Percentiles rank a stretch among this genome's conserved stretches.
Conservation (phyloP, 2,888 invertebrate species). For the Polyommatus iphigenia region DNA sequence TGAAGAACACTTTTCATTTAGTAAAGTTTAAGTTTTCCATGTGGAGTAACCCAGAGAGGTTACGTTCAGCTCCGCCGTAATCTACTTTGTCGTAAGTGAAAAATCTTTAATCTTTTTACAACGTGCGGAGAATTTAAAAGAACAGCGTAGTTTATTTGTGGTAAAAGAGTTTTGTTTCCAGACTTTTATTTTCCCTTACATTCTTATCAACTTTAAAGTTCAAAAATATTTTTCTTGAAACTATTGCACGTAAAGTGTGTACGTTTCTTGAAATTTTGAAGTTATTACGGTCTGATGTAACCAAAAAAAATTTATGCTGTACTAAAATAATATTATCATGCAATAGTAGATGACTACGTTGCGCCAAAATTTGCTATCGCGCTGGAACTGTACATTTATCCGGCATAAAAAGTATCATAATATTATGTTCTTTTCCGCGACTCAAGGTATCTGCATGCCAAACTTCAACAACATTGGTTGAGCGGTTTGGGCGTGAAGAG, state of each 20-base stretch:
- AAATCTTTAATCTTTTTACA: conserved; percentile 24
- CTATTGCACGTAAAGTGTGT: neutral
- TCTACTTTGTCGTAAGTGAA: conserved; percentile 26
- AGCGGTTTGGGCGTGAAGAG: too few relatives aligned
- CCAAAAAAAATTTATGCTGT: too few relatives aligned
- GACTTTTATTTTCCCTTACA: neutral
- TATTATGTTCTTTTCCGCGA: too few relatives aligned
- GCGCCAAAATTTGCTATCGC: too few relatives aligned
- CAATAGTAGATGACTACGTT: too few relatives aligned
- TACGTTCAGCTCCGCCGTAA: conserved; percentile 3
- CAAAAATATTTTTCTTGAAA: neutral
- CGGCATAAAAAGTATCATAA: too few relatives aligned
- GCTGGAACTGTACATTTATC: too few relatives aligned
- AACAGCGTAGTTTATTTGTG: conserved; percentile 17
- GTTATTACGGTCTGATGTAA: too few relatives aligned
- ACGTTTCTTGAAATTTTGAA: neutral
- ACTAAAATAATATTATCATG: too few relatives aligned
- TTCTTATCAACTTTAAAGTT: neutral
- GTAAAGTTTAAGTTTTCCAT: conserved; percentile 9
- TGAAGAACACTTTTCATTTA: neutral
- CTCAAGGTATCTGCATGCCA: too few relatives aligned
- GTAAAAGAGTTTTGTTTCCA: neutral
- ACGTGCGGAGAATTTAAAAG: conserved; percentile 7
- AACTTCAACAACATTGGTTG: too few relatives aligned
- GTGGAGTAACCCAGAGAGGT: conserved; percentile 1